phyloP scores from a whole-genome alignment of 1,140 invertebrate genomes.

The Potamilus streckersoni region DNA sequence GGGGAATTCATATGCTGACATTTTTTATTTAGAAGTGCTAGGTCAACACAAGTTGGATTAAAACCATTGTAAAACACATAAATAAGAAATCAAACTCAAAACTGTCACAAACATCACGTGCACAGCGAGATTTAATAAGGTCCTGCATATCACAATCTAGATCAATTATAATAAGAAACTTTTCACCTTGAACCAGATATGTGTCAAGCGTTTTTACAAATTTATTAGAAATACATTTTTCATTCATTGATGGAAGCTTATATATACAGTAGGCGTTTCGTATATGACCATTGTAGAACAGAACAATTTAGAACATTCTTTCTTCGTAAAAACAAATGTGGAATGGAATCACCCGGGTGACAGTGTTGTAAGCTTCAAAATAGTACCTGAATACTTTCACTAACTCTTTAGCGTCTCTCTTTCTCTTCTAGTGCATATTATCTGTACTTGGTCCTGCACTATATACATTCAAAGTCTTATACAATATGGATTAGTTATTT shows the following conservation, averaged over 20 bases:
- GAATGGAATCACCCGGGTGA: too few relatives aligned
- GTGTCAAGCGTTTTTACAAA: background rate
- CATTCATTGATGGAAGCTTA: background rate
- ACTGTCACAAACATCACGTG: too few relatives aligned
- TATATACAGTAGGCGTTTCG: background rate
- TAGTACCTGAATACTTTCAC: too few relatives aligned
- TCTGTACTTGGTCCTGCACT: background rate
- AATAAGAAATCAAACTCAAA: background rate
- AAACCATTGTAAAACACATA: background rate
- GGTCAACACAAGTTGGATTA: background rate
- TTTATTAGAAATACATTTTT: background rate
- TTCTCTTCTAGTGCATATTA: background rate
- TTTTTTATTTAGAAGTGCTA: background rate
- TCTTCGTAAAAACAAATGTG: too few relatives aligned
- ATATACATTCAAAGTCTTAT: background rate
- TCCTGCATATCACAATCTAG: too few relatives aligned
- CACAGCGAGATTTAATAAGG: too few relatives aligned
- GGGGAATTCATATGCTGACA: background rate
- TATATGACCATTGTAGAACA: too few relatives aligned
- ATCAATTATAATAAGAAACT: background rate
- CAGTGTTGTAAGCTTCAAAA: too few relatives aligned
- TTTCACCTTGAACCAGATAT: background rate
- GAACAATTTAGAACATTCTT: too few relatives aligned
- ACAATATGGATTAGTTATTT: background rate
- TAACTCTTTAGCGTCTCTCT: too few relatives aligned